Base-by-base conservation (phyloP, 1,140 invertebrate species). In the Pseudomyrmex cubaensis region DNA sequence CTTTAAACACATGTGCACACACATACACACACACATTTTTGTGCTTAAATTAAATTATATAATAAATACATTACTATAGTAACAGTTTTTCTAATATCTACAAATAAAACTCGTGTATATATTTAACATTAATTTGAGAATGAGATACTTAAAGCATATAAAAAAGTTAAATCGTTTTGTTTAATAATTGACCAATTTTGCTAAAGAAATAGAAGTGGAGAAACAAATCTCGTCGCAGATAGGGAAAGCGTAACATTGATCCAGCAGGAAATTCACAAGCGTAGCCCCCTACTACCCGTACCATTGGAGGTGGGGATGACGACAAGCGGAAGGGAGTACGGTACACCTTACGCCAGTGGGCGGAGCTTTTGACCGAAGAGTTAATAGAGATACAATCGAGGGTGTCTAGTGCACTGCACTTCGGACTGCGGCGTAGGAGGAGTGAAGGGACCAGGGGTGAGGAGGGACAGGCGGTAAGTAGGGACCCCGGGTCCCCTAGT, bases 331-430 rank as follows among this genome's bases (percentile, higher is more conserved):
- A 25, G 70, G 63, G 20, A 66, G 59, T 72, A 64, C 64, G 84
- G 83, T 76, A 66, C 66, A 83, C 67, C 72, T 85, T 85, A 85
- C 85, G 75, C 74, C 67, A 76, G 83, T 91, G 85, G 93, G 93
- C 92, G 93, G 93, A 90, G 88, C 84, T 56, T 91, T 35, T 35
- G 69, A 84, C 87, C 82, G 80, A 85, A 91, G 87, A 90, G 91
- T 94, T 94, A 94, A 94, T 94, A 94, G 93, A 94, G 94, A 94
- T 94, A 94, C 93, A 94, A 94, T 94, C 94, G 92, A 93, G 92
- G 91, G 92, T 93, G 94, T 93, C 93, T 93, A 92, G 92, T 93
- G 91, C 91, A 92, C 85, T 91, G 92, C 88, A 91, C 91, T 92
- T 90, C 48, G 77, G 89, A 86, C 88, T 87, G 80, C 78, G 84